A percentile compares a stretch with the other conserved stretches of the same genome.
Evolutionary conservation across 2,888 invertebrate species (phyloP).

Genomic region (Tachina grossa): DNA sequence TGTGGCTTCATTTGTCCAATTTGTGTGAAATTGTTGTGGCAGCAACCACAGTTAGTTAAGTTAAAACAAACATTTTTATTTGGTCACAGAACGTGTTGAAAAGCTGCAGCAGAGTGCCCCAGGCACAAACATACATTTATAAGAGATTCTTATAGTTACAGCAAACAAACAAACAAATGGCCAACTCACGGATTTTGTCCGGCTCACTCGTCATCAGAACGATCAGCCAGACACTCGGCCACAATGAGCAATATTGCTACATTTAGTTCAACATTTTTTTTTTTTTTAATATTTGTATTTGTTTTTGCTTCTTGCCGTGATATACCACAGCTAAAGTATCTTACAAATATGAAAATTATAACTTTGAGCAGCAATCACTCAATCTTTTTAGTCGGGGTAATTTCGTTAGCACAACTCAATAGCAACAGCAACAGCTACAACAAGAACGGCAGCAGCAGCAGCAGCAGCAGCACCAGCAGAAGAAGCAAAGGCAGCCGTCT

Average conservation of each 20-base stretch:
- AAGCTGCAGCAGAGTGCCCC: slow-evolving; percentile 64
- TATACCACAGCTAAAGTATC: slow-evolving; percentile 65
- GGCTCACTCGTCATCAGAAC: slow-evolving; percentile 50
- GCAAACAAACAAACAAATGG: slow-evolving; percentile 52
- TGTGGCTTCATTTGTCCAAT: slow-evolving; percentile 76
- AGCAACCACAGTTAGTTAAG: slow-evolving; percentile 71
- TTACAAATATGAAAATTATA: slow-evolving; percentile 83
- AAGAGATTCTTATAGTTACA: neutral
- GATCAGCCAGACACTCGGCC: slow-evolving; percentile 14
- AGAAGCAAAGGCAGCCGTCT: slow-evolving; percentile 4
- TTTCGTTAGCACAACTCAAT: slow-evolving; percentile 60
- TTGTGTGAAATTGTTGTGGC: slow-evolving; percentile 72
- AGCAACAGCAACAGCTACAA: slow-evolving; percentile 30
- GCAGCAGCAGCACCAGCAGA: neutral
- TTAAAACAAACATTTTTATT: slow-evolving; percentile 75
- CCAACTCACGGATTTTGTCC: slow-evolving; percentile 61
- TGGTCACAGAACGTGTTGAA: slow-evolving; percentile 74
- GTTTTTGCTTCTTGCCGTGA: slow-evolving; percentile 35
- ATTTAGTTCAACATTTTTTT: slow-evolving; percentile 20
- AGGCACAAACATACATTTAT: slow-evolving; percentile 46
- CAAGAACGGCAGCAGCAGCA: slow-evolving; percentile 19
- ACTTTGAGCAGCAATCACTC: slow-evolving; percentile 83
- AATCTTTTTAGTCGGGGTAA: slow-evolving; percentile 77
- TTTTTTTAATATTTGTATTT: slow-evolving; percentile 28
- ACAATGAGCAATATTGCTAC: slow-evolving; percentile 39